Evolutionary conservation across 2,888 invertebrate genomes (phyloP).

Genomic region (Eumacrocentrus americanus): DNA sequence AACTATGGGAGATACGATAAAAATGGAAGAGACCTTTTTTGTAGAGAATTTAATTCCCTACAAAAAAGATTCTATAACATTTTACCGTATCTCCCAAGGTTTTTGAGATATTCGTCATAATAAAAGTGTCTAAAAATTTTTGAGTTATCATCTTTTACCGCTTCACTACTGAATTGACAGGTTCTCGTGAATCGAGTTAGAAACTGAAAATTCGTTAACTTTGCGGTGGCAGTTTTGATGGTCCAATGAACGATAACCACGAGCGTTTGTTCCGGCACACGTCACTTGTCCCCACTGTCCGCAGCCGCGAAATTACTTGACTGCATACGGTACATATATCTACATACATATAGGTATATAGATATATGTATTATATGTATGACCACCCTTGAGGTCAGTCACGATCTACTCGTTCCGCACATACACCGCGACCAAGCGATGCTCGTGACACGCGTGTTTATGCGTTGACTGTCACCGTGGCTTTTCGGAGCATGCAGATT

Average conservation of each 20-base stretch:
- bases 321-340: too few relatives aligned
- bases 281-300: conserved; percentile 19
- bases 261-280: conserved; percentile 14
- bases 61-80: too few relatives aligned
- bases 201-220: not conserved
- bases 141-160: too few relatives aligned
- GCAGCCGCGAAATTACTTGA: conserved; percentile 21
- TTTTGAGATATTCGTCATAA: too few relatives aligned
- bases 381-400: not conserved
- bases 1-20: too few relatives aligned
- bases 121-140: too few relatives aligned
- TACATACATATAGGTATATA: too few relatives aligned
- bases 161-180: too few relatives aligned
- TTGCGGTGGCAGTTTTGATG: conserved; percentile 23
- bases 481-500: not conserved
- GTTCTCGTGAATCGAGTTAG: not conserved
- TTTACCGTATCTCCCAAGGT: too few relatives aligned
- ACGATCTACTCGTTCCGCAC: not conserved
- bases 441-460: conserved; percentile 22
- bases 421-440: not conserved
- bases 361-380: too few relatives aligned
- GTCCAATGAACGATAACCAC: conserved; percentile 20
- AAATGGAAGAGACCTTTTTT: too few relatives aligned
- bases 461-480: conserved; percentile 10
- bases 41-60: too few relatives aligned